phyloP scores from a whole-genome alignment of 2,797 vertebrate species.

The Protosalanx chinensis region DNA sequence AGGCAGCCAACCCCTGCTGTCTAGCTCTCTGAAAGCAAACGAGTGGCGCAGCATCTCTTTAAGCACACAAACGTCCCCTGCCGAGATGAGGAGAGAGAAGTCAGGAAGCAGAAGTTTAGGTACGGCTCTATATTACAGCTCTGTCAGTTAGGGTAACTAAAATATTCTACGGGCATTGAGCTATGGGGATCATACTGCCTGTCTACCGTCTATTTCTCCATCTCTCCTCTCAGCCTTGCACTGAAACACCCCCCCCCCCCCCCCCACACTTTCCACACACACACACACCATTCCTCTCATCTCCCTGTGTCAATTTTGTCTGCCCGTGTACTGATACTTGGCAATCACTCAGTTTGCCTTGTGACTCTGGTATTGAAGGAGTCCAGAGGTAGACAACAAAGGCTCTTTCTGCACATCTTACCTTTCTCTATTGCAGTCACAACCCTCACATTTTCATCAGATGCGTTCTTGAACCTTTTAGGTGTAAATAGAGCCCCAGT shows the following conservation, averaged over 20 bases:
- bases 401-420: constrained; percentile 40
- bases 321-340: not conserved
- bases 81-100: not conserved
- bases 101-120: not conserved
- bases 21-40: constrained; percentile 75
- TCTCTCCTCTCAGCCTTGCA: not conserved
- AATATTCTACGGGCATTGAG: not conserved
- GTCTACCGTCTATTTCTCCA: not conserved
- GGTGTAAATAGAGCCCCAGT: not conserved
- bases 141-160: not conserved
- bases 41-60: constrained; percentile 68
- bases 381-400: not conserved
- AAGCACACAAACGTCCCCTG: constrained; percentile 73
- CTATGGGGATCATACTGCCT: not conserved
- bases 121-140: no score
- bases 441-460: constrained; percentile 72
- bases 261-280: not conserved
- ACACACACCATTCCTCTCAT: not conserved
- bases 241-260: not conserved
- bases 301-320: not conserved
- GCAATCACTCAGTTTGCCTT: not conserved
- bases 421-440: constrained; percentile 71
- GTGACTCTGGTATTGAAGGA: not conserved
- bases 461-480: not conserved
- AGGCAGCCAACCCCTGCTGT: constrained; percentile 76